phyloP scores from a whole-genome alignment of 2,797 vertebrate species.

The Tokudaia tokunoshimensis region DNA sequence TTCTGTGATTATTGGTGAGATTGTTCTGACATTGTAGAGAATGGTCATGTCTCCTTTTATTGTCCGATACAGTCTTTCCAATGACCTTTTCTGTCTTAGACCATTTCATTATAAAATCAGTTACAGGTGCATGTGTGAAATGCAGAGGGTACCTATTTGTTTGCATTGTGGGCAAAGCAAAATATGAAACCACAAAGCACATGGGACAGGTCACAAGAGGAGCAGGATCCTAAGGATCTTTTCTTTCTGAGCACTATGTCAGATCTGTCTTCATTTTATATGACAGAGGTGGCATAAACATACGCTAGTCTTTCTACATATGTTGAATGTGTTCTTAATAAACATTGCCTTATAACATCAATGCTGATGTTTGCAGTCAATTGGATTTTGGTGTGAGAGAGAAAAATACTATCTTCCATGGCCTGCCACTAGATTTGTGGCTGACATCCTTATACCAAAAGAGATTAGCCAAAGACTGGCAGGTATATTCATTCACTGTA shows the following conservation, averaged over 20 bases:
- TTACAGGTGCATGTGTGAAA: neutral
- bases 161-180: neutral
- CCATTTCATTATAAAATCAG: slow-evolving; percentile 25
- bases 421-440: neutral
- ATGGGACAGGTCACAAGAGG: neutral
- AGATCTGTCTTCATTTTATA: slow-evolving; percentile 16
- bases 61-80: neutral
- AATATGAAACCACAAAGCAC: neutral
- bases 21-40: neutral
- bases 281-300: slow-evolving; percentile 33
- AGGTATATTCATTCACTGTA: neutral
- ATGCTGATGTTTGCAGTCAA: slow-evolving; percentile 1
- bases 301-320: neutral
- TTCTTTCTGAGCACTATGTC: slow-evolving; percentile 14
- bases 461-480: neutral
- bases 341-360: slow-evolving; percentile 4
- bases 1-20: slow-evolving; percentile 8
- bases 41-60: neutral
- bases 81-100: neutral
- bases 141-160: neutral
- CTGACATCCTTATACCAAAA: neutral
- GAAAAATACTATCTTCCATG: neutral
- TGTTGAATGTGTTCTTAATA: slow-evolving; percentile 39
- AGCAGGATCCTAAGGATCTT: neutral
- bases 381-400: slow-evolving; percentile 42